Base-by-base conservation (phyloP, 2,113 vertebrate species). In the Corythaeola cristata region DNA sequence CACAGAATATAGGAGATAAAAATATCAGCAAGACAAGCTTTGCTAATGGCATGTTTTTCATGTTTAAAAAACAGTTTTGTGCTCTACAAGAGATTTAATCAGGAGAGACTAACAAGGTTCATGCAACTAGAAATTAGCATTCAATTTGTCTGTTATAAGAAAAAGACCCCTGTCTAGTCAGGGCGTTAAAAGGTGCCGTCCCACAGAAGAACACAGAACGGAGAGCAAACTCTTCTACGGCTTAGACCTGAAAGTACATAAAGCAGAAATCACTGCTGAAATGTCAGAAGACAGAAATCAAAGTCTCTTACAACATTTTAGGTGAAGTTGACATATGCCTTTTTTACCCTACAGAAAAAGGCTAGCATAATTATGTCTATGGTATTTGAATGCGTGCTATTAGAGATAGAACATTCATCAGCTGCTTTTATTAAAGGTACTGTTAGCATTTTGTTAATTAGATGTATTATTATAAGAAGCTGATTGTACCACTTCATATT, bases 21-120 rank as follows among this genome's bases (percentile, higher is more conserved):
- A 85, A 72, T 89, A 85, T 49, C 90, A 88, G 26, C 21, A 86
- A 87, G 93, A 76, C 33, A 94, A 94, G 75, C 50, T 92, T 88
- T 69, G 88, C 75, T 95, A 92, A 89, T 86, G 63, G 24, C 27
- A 50, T 78, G 11, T 37, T 94, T 96, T 93, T 89, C 9, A 19
- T 88, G 27, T 90, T 94, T 91, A 59, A 88, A 92, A 89, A 39
- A 18, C 58, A 32, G 49, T 32, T 95, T 93, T 92, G 44, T 73
- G 39, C 12, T 84, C 72, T 73, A 62, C 52, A 64, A 50, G 71
- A 30, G 21, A 90, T 92, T 79, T 96, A 90, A 93, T 85, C 50
- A 90, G 63, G 66, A 92, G 62, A 82, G 47, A 72, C 15, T 73
- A 83, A 24, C 53, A 64, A 80, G 41, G 41, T 41, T 80, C 66